phyloP scores from a whole-genome alignment of 1,140 invertebrate species.

The Chymomyza costata region DNA sequence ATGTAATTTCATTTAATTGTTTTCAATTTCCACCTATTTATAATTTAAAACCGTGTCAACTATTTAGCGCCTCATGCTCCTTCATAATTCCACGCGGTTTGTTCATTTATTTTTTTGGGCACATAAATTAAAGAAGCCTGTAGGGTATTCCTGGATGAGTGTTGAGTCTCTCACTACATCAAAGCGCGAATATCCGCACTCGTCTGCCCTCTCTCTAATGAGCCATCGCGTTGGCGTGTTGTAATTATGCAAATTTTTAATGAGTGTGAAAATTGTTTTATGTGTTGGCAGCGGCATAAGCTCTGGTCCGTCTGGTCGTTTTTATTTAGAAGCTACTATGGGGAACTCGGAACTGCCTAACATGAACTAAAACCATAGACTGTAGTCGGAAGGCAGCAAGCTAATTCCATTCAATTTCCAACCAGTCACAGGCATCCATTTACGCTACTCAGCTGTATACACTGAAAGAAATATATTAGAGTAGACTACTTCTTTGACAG shows the following conservation, averaged over 20 bases:
- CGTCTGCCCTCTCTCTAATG: too few relatives aligned
- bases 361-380: too few relatives aligned
- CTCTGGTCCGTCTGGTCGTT: too few relatives aligned
- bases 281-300: constrained; percentile 39
- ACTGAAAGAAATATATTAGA: too few relatives aligned
- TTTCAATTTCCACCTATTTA: constrained; percentile 70
- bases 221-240: constrained; percentile 6
- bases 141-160: constrained; percentile 48
- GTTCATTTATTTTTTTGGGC: constrained; percentile 49
- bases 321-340: too few relatives aligned
- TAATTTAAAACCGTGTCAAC: constrained; percentile 41
- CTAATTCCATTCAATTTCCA: constrained; percentile 53
- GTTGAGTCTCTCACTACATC: constrained; percentile 36
- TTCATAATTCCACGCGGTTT: constrained; percentile 14
- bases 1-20: constrained; percentile 61
- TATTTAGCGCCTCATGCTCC: constrained; percentile 21
- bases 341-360: too few relatives aligned
- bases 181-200: too few relatives aligned
- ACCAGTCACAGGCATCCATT: constrained; percentile 27
- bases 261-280: constrained; percentile 57
- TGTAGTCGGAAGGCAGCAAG: constrained; percentile 1
- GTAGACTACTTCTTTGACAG: too few relatives aligned
- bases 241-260: constrained; percentile 73
- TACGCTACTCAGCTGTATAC: background rate
- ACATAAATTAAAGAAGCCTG: constrained; percentile 45